Evolutionary conservation across 53 echinoderm and acorn worm genomes (phyloP), one percentile per base, ranked within the genome.

Genomic region (Stichopus horrens): DNA sequence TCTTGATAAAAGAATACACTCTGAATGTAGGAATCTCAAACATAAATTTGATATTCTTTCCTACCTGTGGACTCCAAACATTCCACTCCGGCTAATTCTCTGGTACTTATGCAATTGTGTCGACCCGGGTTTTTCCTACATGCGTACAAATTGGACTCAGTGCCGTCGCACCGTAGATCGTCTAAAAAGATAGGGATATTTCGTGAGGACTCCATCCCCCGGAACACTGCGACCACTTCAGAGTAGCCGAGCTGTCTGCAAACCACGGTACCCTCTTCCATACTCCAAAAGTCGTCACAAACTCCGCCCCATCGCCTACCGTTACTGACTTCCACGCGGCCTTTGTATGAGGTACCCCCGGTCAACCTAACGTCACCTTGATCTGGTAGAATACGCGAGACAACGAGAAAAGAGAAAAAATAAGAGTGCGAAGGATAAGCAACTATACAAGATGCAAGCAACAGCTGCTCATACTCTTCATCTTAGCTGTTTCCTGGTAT

Each of bases 201-300:
- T 4, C 14, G 14, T n/a, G 71, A 71, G 7, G 53, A 52, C 22
- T 53, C 78, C 20, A 55, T 54, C 16, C 78, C 78, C 53, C 78
- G 7, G 14, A 9, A 54, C 8, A 55, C 53, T 55, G 18, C 8
- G 37, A 7, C 13, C 18, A 54, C 78, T 78, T 55, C 78, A 16
- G 55, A 5, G 54, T 18, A 78, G 1, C 78, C 78, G 16, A 78
- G 78, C 54, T 78, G 78, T 5, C 5, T 4, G 54, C 78, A 78
- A 53, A 78, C 78, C n/a, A 78, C 78, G 9, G 52, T 16, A 52
- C 54, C 78, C n/a, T 78, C 78, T 51, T 53, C 54, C 7, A 54
- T n/a, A 53, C 55, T 78, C 78, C 78, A 78, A 78, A 54, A 78
- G 37, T 78, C 78, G 19, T 78, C 78, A 53, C 78, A 78, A 4